These are phyloP conservation scores for Macquaria ambigua DNA, from an alignment of 2,113 vertebrate genomes.

Conservation along the genomic window DNA sequence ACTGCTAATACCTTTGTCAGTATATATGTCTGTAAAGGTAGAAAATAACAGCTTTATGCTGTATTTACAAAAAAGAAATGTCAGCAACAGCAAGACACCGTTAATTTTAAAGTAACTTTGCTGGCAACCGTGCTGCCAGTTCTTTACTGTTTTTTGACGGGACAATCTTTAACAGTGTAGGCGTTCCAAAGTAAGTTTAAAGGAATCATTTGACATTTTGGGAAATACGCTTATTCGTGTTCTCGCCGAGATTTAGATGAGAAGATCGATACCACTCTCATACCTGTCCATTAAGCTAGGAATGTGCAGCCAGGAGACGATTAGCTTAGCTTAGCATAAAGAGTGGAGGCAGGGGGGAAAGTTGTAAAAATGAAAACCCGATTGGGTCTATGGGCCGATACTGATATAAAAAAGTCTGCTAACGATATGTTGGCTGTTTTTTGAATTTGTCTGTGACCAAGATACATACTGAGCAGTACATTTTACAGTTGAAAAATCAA, in stretches of 20 bases:
- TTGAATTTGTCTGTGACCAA: not conserved
- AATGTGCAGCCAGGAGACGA: not conserved
- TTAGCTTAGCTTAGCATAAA: slow-evolving; percentile 4
- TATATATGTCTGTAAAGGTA: too few relatives aligned
- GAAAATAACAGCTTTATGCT: too few relatives aligned
- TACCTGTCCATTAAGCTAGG: not conserved
- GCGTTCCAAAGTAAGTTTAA: not conserved
- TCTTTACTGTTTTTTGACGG: too few relatives aligned
- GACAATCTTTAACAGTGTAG: too few relatives aligned
- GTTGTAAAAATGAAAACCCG: not conserved
- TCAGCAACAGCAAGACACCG: too few relatives aligned
- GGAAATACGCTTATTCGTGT: not conserved
- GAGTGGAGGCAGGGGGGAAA: not conserved
- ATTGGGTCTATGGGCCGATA: not conserved
- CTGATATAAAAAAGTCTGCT: too few relatives aligned
- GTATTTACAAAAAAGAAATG: too few relatives aligned
- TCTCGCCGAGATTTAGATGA: not conserved
- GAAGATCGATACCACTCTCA: not conserved
- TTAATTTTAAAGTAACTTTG: too few relatives aligned
- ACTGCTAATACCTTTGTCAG: too few relatives aligned
- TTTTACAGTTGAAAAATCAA: too few relatives aligned
- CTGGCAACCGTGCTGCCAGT: too few relatives aligned
- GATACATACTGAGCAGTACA: not conserved
- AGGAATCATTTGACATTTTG: not conserved
- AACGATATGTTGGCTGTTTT: not conserved